Evolutionary conservation across 2,888 invertebrate genomes (phyloP), one percentile per base, ranked within the genome.

Genomic region (Cecidostiba fungosa): DNA sequence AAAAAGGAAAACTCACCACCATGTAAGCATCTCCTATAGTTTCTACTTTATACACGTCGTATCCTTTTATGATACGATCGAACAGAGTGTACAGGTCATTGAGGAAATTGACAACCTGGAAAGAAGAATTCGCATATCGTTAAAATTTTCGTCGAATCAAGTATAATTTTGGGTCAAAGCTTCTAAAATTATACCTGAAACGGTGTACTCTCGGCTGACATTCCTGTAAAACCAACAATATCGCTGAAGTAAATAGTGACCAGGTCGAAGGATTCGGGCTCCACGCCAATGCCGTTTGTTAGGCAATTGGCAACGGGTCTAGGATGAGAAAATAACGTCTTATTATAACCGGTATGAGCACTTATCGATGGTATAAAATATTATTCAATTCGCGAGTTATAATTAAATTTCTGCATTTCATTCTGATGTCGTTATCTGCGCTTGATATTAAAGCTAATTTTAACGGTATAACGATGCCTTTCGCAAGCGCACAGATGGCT

Each of bases 21-120:
- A 96, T 96, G 91, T 96, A 96, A 3, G 96, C 96, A 91, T 97
- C 97, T 43, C 98, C 98, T 87, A 98, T 98, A 69, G 98, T 98
- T 94, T 98, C 98, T 87, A 99, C 99, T 94, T 99, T 99, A 94
- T 99, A 99, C 73, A 99, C 99, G 93, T 99, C 98, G 93, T 98
- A 99, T 90, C 98, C 98, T 94, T 98, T 97, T 90, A 99, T 99
- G 91, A 99, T 98, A 90, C 97, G 95, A 94, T 99, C 99, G 94
- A 99, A 99, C 88, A 98, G 96, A 77, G 99, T 99, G 94, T 99
- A 99, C 92, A 99, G 95, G 94, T 99, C 99, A 94, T 99, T 99
- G 88, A 99, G 95, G 94, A 99, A 98, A 94, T 98, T 98, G 82
- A 99, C 99, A 91, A 99, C 96, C 96, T 97, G 92, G 43, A 79